Percentiles rank a stretch among this genome's conserved stretches.
Evolutionary conservation across 2,797 vertebrate species (phyloP).

Genomic region (Platalea minor): DNA sequence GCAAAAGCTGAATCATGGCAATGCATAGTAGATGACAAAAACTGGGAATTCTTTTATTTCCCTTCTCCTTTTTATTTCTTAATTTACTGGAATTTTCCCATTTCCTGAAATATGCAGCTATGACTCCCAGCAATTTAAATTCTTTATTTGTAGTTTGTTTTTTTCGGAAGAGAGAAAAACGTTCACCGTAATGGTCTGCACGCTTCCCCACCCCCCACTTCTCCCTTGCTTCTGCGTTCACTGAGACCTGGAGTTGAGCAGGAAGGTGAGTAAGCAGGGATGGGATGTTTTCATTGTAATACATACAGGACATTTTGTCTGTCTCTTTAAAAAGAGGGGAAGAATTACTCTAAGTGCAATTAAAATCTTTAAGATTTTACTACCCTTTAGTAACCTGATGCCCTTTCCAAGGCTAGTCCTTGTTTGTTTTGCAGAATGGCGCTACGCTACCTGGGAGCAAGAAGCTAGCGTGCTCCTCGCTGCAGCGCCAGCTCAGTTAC

Average conservation of each 20-base stretch:
- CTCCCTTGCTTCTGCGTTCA: not conserved
- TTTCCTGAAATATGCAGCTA: not conserved
- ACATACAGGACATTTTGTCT: not conserved
- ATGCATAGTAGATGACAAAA: not conserved
- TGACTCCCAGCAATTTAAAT: not conserved
- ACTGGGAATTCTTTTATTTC: not conserved
- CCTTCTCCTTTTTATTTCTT: not conserved
- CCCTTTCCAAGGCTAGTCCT: not conserved
- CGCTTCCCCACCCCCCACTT: rapidly evolving
- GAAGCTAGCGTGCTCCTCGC: not conserved
- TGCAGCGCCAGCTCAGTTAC: not conserved
- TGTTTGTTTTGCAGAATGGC: not conserved
- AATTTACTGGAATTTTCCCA: not conserved
- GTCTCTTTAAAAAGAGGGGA: not conserved
- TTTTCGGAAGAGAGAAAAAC: not conserved
- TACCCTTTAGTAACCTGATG: not conserved
- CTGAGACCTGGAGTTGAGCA: not conserved
- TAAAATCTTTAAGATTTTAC: not conserved
- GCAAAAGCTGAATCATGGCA: not conserved
- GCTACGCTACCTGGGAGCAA: rapidly evolving
- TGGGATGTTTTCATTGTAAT: not conserved
- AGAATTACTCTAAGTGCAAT: not conserved
- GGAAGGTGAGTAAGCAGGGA: not conserved
- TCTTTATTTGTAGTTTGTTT: not conserved
- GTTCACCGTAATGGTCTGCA: not conserved